Percentiles rank a stretch among this genome's conserved stretches.
phyloP scores from a whole-genome alignment of 1,140 invertebrate genomes.

The Nephila pilipes region DNA sequence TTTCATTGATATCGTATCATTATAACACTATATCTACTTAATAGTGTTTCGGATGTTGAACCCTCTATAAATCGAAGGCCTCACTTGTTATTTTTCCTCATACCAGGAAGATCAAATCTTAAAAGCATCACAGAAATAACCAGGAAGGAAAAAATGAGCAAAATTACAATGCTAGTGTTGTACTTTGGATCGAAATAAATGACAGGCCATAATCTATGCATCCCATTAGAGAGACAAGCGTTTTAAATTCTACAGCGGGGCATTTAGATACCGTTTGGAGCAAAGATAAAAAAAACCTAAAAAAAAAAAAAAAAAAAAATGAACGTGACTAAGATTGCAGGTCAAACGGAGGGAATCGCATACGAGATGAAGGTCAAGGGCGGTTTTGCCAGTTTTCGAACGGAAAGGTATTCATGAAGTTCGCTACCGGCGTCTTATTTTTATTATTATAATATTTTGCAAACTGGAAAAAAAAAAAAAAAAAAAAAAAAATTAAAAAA shows the following conservation, averaged over 20 bases:
- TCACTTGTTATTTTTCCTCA: too few relatives aligned
- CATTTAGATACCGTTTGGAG: background rate
- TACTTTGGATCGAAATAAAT: background rate
- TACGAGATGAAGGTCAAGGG: conserved; percentile 57
- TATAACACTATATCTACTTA: too few relatives aligned
- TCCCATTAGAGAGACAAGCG: background rate
- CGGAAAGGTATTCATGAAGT: background rate
- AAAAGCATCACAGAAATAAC: background rate
- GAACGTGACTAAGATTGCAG: conserved; percentile 40
- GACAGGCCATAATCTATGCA: background rate
- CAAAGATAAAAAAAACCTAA: background rate
- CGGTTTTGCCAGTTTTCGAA: conserved; percentile 29
- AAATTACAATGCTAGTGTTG: background rate
- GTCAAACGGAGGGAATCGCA: conserved; percentile 37
- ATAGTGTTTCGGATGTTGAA: too few relatives aligned
- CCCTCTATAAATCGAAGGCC: too few relatives aligned
- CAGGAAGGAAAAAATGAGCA: background rate
- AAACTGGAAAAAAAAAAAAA: too few relatives aligned
- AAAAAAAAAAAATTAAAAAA: too few relatives aligned
- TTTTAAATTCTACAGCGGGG: background rate
- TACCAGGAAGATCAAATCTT: background rate
- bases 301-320: background rate
- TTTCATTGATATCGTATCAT: too few relatives aligned
- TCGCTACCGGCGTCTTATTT: background rate
- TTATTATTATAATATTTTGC: too few relatives aligned